Conservation (phyloP, 2,113 vertebrate species). For the Amphilophus citrinellus region DNA sequence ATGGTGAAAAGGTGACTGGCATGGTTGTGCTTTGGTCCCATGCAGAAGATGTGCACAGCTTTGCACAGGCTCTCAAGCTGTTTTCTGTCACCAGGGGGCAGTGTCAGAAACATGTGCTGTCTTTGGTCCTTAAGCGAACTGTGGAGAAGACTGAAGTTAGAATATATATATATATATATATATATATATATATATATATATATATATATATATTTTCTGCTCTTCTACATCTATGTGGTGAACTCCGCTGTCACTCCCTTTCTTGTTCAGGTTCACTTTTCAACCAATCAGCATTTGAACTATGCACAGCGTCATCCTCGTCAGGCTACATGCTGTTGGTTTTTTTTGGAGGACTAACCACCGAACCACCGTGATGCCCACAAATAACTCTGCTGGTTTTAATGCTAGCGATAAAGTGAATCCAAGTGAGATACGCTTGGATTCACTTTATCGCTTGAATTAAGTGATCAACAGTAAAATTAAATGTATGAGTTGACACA, state of each 20-base stretch:
- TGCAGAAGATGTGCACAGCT: too few relatives aligned
- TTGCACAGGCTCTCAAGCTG: too few relatives aligned
- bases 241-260: neutral
- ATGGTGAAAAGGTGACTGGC: neutral
- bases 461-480: slow-evolving; percentile 1
- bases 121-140: too few relatives aligned
- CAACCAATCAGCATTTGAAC: too few relatives aligned
- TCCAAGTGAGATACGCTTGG: neutral
- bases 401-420: slow-evolving; percentile 7
- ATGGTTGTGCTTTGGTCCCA: neutral
- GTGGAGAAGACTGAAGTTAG: too few relatives aligned
- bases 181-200: too few relatives aligned
- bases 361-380: neutral
- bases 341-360: neutral
- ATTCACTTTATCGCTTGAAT: slow-evolving; percentile 9
- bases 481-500: neutral
- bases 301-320: neutral
- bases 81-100: too few relatives aligned
- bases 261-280: neutral
- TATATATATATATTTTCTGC: too few relatives aligned
- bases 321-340: neutral
- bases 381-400: slow-evolving; percentile 5
- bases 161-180: too few relatives aligned
- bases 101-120: too few relatives aligned
- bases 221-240: neutral